Base-by-base conservation (phyloP, 2,113 vertebrate genomes). In the human region DNA sequence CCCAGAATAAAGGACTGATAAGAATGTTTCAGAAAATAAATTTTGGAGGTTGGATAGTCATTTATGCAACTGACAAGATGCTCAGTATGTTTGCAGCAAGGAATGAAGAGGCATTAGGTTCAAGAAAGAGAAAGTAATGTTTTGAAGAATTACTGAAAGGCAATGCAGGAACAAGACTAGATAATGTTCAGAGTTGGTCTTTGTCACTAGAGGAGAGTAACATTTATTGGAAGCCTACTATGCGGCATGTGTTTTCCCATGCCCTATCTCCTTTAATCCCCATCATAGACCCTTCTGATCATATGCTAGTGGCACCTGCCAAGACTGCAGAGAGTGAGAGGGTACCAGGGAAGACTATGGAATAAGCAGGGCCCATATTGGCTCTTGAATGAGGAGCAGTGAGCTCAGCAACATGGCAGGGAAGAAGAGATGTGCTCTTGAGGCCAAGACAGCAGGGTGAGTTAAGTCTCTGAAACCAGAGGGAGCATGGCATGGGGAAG, bases 21-120 rank as follows among this genome's bases (percentile, higher is more conserved):
- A 96, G 88, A 95, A 93, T 80, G 79, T 64, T 94, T 86, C 6
- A 43, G 81, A 82, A 95, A 97, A 96, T 84, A 96, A 96, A 86
- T 95, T 96, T 86, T 55, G 88, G 23, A 68, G 85, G 20, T 61
- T 85, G 84, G 35, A 68, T 83, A 93, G 38, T 94, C 96, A 95
- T 86, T 97, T 48, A 94, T 85, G 68, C 17, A 78, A 23, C 73
- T 85, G 66, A 95, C 59, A 93, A 89, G 72, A 82, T 27, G 72
- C 32, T 82, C 66, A 78, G 35, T 16, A 27, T 80, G 13, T 72
- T 91, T 82, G 40, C 68, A 94, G 52, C 72, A 93, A 84, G 72
- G 30, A 5, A 68, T 55, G 10, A 45, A 40, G 70, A 86, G 52
- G 55, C 5, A 8, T 10, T 57, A n/a, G n/a, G 8, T 59, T 95